phyloP scores from a whole-genome alignment of 2,888 invertebrate species.

The Lypha dubia region DNA sequence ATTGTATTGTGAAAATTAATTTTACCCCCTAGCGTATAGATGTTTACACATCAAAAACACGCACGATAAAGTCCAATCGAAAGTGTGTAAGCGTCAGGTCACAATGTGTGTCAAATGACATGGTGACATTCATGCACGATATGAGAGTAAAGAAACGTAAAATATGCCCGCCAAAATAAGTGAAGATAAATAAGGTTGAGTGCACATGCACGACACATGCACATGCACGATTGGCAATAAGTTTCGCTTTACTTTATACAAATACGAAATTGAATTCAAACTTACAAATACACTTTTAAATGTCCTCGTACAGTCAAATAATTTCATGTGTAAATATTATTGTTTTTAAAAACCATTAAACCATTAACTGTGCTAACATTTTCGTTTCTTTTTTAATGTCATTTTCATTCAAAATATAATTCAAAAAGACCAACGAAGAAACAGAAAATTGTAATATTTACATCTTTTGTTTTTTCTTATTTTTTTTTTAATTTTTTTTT shows the following conservation, averaged over 20 bases:
- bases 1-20: no score
- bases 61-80: neutral
- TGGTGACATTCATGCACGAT: slow-evolving; percentile 40
- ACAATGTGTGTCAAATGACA: slow-evolving; percentile 38
- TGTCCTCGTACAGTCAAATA: neutral
- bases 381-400: slow-evolving; percentile 30
- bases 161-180: neutral
- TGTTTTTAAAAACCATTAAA: slow-evolving; percentile 49
- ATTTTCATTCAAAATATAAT: slow-evolving; percentile 46
- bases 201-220: slow-evolving; percentile 13
- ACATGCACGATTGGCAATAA: slow-evolving; percentile 46
- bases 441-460: slow-evolving; percentile 30
- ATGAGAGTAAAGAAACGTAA: neutral
- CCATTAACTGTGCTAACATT: slow-evolving; percentile 64
- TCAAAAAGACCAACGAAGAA: slow-evolving; percentile 23
- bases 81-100: slow-evolving; percentile 35
- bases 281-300: neutral
- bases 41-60: no score
- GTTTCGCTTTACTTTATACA: neutral
- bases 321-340: slow-evolving; percentile 27
- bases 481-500: no score
- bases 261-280: neutral
- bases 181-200: neutral
- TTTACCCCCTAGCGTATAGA: no score
- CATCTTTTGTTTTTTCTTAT: no score